These are phyloP conservation scores for Poecile atricapillus DNA, from an alignment of 2,113 vertebrate genomes.

Conservation along the genomic window DNA sequence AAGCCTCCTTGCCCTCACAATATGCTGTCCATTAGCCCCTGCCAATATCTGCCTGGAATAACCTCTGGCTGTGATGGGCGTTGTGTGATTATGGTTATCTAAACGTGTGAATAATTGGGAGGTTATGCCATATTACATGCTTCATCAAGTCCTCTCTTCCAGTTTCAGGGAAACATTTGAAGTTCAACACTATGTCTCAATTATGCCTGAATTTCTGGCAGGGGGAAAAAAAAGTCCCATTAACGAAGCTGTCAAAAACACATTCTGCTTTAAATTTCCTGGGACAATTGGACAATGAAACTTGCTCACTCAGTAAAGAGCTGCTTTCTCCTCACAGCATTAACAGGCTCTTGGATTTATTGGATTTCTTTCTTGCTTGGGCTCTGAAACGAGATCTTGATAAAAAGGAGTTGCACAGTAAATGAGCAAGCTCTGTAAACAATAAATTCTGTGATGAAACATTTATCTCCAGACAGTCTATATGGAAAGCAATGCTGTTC, in stretches of 20 bases:
- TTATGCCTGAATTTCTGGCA: slow-evolving; percentile 70
- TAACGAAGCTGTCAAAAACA: slow-evolving; percentile 72
- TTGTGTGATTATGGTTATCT: slow-evolving; percentile 67
- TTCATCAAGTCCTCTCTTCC: slow-evolving; percentile 72
- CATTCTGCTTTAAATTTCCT: slow-evolving; percentile 67
- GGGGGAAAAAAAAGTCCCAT: slow-evolving; percentile 29
- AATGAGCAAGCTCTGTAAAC: neutral
- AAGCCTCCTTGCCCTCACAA: slow-evolving; percentile 47
- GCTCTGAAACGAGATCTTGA: slow-evolving; percentile 20
- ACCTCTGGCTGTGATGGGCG: slow-evolving; percentile 50
- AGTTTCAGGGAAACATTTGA: slow-evolving; percentile 69
- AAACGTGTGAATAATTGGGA: slow-evolving; percentile 77
- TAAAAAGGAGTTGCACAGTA: neutral
- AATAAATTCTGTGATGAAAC: slow-evolving; percentile 12
- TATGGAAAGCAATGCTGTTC: neutral
- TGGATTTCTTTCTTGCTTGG: neutral
- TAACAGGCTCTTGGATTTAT: slow-evolving; percentile 19
- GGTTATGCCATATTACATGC: slow-evolving; percentile 68
- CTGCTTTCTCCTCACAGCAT: slow-evolving; percentile 47
- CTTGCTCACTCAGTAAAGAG: slow-evolving; percentile 36
- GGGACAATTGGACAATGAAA: slow-evolving; percentile 65
- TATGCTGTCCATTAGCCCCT: slow-evolving; percentile 71
- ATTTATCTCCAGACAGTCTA: neutral
- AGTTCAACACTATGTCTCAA: slow-evolving; percentile 69
- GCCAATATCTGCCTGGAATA: slow-evolving; percentile 66